Base-by-base conservation (phyloP, 2,113 vertebrate genomes). In the Sinocyclocheilus rhinocerous region DNA sequence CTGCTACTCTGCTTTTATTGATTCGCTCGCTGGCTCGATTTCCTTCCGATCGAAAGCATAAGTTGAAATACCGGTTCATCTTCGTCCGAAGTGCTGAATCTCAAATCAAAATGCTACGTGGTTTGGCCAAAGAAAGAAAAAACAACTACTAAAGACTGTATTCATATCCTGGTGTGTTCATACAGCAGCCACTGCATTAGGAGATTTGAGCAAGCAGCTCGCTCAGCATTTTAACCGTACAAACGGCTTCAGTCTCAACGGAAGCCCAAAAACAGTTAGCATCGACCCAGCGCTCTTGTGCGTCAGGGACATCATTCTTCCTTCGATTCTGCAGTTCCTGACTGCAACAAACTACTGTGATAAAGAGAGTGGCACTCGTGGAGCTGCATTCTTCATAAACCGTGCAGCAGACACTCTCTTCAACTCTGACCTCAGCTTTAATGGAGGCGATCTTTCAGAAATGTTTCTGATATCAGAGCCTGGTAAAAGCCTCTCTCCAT, bases 241-340 rank as follows among this genome's bases (percentile, higher is more conserved):
- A 80, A 61, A 33, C 10, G 13, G 45, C 16, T 55, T 42, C 24
- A 11, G n/a, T 39, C 72, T 87, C 80, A 57, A 12, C 63, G 45
- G 65, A 81, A 76, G 83, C 20, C 20, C 45, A 33, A 86, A 84
- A 33, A 72, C 72, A 63, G 69, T 86, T 87, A 86, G 82, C 83
- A 85, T 87, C 86, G 78, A 89, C 76, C 72, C 50, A 48, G 22
- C 52, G 50, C 81, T 55, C 12, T 55, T 61, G 61, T 86, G 85
- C 48, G 33, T 73, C 85, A 72, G 8, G 16, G 57, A 22, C 76
- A 84, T 84, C 76, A 69, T 75, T 86, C 76, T 86, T 83, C 48
- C 2, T 78, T 50, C n/a, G 1, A 57, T 29, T 52, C 85, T 72
- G 77, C 85, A 63, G 77, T 75, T 81, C 67, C 20, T 81, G 39